phyloP scores from a whole-genome alignment of 2,113 vertebrate genomes.

The Leiothrix lutea region DNA sequence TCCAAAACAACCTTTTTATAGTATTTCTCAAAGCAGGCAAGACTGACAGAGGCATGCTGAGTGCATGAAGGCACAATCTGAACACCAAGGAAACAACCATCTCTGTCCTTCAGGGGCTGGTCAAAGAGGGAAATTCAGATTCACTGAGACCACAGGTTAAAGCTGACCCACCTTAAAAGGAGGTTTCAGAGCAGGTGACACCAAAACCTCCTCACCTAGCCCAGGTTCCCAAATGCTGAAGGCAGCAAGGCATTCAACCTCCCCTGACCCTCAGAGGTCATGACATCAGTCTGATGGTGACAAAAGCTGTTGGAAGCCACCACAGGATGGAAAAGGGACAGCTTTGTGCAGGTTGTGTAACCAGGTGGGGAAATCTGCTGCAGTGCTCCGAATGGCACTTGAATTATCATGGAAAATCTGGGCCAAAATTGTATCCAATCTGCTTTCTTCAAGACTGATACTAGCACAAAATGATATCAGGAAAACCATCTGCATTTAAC shows the following conservation, averaged over 20 bases:
- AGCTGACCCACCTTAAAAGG: not conserved
- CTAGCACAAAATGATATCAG: not conserved
- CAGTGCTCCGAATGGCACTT: not conserved
- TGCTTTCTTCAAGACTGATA: not conserved
- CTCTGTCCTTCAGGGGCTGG: not conserved
- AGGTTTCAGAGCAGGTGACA: not conserved
- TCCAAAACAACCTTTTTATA: not conserved
- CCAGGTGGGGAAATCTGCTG: not conserved
- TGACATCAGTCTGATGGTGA: not conserved
- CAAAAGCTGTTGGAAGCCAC: not conserved
- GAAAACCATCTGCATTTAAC: not conserved
- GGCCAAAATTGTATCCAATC: not conserved
- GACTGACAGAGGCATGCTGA: not conserved
- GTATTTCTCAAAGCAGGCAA: not conserved
- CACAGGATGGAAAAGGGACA: not conserved
- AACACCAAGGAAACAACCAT: not conserved
- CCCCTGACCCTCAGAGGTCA: not conserved
- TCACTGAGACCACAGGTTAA: not conserved
- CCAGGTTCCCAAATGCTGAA: not conserved
- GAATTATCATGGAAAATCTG: not conserved
- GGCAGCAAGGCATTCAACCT: not conserved
- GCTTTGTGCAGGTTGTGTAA: not conserved
- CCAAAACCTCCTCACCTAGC: not conserved
- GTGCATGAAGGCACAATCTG: accelerated
- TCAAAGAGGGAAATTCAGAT: not conserved